A percentile compares a stretch with the other conserved stretches of the same genome.
These are phyloP conservation scores for Cherax quadricarinatus DNA, from an alignment of 1,140 invertebrate species.

Conservation along the genomic window DNA sequence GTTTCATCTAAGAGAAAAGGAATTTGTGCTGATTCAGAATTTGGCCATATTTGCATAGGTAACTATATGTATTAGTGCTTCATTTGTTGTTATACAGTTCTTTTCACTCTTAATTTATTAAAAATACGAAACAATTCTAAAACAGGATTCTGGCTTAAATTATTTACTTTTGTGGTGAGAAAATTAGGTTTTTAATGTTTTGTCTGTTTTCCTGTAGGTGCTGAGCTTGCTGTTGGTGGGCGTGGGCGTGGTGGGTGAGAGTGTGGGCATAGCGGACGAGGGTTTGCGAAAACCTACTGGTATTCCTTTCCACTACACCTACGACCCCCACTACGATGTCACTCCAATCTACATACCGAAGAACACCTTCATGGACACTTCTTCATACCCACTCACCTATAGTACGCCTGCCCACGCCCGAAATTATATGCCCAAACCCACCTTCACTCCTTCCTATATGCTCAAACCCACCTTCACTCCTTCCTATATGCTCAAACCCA, in stretches of 20 bases:
- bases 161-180: too few relatives aligned
- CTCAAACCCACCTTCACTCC: neutral
- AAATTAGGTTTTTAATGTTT: neutral
- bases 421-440: neutral
- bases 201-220: neutral
- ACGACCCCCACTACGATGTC: constrained; percentile 27
- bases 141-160: too few relatives aligned
- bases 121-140: too few relatives aligned
- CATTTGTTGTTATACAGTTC: too few relatives aligned
- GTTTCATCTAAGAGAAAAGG: too few relatives aligned
- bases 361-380: too few relatives aligned
- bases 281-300: neutral
- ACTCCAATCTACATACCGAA: neutral
- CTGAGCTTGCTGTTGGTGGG: neutral
- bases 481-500: neutral
- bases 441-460: constrained; percentile 3
- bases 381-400: too few relatives aligned
- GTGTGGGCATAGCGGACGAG: neutral
- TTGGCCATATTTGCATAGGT: too few relatives aligned
- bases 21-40: too few relatives aligned
- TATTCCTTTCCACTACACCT: neutral
- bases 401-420: neutral
- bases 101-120: too few relatives aligned
- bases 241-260: neutral
- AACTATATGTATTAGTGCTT: too few relatives aligned